Evolutionary conservation across 2,888 invertebrate species (phyloP).

Genomic region (Acholoe squamosa): DNA sequence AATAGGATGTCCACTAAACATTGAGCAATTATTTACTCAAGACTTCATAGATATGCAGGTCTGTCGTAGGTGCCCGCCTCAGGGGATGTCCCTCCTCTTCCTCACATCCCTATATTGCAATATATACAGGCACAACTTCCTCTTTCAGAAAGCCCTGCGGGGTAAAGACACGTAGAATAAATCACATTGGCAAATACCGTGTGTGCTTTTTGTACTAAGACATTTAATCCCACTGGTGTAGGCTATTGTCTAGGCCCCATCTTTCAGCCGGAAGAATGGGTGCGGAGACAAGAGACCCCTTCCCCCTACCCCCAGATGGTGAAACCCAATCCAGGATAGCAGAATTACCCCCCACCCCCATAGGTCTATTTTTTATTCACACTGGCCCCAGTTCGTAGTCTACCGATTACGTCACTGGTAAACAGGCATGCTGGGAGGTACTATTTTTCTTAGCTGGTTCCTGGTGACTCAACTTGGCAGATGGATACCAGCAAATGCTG

Average conservation of each 20-base stretch:
- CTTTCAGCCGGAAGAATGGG: slow-evolving; percentile 17
- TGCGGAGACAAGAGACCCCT: background rate
- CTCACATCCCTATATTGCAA: background rate
- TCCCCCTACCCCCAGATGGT: background rate
- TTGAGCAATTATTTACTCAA: background rate
- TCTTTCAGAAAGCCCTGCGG: background rate
- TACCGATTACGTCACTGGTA: too few relatives aligned
- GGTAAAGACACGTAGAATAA: background rate
- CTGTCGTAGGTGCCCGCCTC: background rate
- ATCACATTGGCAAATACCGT: slow-evolving; percentile 20
- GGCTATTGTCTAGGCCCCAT: background rate
- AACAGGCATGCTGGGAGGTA: too few relatives aligned
- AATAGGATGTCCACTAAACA: background rate
- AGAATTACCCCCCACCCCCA: background rate
- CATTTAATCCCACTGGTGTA: background rate
- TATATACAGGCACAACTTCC: too few relatives aligned
- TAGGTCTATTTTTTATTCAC: background rate
- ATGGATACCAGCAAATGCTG: too few relatives aligned
- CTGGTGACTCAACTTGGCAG: too few relatives aligned
- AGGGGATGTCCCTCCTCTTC: background rate
- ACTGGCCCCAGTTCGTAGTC: too few relatives aligned
- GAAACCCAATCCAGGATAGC: background rate
- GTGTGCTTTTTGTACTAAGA: slow-evolving; percentile 27
- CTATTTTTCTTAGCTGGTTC: too few relatives aligned
- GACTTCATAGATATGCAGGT: background rate